phyloP scores from a whole-genome alignment of 2,113 vertebrate genomes.

The Coracopsis vasa region DNA sequence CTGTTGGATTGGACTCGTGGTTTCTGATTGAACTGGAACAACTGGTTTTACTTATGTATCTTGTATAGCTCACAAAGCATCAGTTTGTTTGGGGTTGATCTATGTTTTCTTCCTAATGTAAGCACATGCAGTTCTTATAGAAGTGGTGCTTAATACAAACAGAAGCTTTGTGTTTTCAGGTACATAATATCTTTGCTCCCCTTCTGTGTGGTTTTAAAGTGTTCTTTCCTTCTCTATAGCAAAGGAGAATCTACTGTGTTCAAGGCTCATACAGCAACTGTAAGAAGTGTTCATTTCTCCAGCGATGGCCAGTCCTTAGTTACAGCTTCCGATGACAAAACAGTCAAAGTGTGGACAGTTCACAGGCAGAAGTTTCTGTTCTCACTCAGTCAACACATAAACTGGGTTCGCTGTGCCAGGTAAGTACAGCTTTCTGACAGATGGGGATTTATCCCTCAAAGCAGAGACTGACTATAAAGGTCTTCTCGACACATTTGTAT shows the following conservation, averaged over 20 bases:
- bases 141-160: background rate
- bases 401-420: slow-evolving; percentile 98
- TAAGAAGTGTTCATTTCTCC: slow-evolving; percentile 92
- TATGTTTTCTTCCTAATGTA: background rate
- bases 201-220: background rate
- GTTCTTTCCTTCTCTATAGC: slow-evolving; percentile 63
- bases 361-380: slow-evolving; percentile 96
- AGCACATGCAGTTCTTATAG: background rate
- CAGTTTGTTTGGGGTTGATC: background rate
- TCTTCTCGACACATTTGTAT: background rate
- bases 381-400: slow-evolving; percentile 92
- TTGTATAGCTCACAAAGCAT: background rate
- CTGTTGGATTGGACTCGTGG: background rate
- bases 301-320: slow-evolving; percentile 89
- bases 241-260: slow-evolving; percentile 92
- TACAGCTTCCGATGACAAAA: slow-evolving; percentile 96
- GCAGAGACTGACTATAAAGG: background rate
- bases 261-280: slow-evolving; percentile 88
- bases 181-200: background rate
- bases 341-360: slow-evolving; percentile 92
- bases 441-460: background rate
- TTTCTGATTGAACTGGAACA: background rate
- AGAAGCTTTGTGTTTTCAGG: background rate
- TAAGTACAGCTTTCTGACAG: slow-evolving; percentile 52
- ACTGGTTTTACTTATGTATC: background rate